Conservation (phyloP, 2,888 invertebrate genomes). For the Acholoe squamosa region DNA sequence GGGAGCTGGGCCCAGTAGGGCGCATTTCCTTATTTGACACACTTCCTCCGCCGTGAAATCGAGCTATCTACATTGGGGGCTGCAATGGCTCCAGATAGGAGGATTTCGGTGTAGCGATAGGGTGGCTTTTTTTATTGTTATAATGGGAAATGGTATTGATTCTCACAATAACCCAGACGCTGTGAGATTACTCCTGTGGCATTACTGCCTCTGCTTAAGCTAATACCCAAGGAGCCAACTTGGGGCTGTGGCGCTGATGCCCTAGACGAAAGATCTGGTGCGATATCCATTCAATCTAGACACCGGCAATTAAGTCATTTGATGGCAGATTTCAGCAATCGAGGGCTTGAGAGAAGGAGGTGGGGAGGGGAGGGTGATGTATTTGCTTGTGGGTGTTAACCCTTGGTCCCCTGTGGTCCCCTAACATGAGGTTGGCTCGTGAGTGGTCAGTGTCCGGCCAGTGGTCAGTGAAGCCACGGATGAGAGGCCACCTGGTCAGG, state of each 20-base stretch:
- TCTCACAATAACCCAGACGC: conserved; percentile 40
- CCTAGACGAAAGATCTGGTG: conserved; percentile 33
- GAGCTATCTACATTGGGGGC: conserved; percentile 28
- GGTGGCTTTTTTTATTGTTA: conserved; percentile 41
- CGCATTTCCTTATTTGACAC: conserved; percentile 41
- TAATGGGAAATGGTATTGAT: conserved; percentile 56
- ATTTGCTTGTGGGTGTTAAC: conserved; percentile 48
- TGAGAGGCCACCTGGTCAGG: conserved; percentile 39
- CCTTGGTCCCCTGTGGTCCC: conserved; percentile 27
- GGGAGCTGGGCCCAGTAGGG: conserved; percentile 41
- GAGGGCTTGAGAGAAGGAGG: not conserved
- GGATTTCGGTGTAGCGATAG: conserved; percentile 44
- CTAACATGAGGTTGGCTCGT: conserved; percentile 38
- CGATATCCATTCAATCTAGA: conserved; percentile 60
- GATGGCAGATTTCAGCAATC: conserved; percentile 56
- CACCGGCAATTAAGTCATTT: conserved; percentile 59
- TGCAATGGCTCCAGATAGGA: conserved; percentile 26
- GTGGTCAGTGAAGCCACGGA: conserved; percentile 39
- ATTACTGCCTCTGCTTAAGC: conserved; percentile 39
- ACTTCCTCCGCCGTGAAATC: conserved; percentile 37
- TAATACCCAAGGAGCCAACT: conserved; percentile 33
- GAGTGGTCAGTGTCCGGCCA: conserved; percentile 30
- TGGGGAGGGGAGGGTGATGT: not conserved
- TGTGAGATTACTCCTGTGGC: conserved; percentile 32
- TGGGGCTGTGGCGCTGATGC: conserved; percentile 41